These are phyloP conservation scores for Scolanthus callimorphus DNA, from an alignment of 92 coral and sea anemone genomes.

Conservation along the genomic window DNA sequence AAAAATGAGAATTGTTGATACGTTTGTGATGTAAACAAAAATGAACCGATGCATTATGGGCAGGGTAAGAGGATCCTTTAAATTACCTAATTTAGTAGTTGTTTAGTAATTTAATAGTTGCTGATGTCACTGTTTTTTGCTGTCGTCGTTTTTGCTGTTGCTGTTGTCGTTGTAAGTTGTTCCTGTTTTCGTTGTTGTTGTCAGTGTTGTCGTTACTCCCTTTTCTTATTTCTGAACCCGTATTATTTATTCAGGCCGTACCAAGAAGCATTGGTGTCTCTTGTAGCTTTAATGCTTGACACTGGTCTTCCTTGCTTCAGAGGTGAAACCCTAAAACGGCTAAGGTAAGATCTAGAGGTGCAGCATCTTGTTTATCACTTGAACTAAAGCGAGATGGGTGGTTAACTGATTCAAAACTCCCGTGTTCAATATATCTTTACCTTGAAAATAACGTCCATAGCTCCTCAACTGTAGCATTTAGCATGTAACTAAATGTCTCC, in stretches of 20 bases:
- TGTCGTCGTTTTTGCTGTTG: not conserved
- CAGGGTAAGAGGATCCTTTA: not conserved
- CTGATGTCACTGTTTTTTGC: not conserved
- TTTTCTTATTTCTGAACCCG: too few species aligned
- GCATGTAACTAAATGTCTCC: too few species aligned
- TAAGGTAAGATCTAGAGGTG: slow-evolving; percentile 53
- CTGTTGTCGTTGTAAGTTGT: not conserved
- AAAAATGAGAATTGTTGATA: too few species aligned
- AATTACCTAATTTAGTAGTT: too few species aligned
- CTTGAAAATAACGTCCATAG: too few species aligned
- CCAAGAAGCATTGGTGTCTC: slow-evolving; percentile 95
- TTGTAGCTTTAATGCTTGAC: slow-evolving; percentile 96
- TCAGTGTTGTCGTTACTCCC: too few species aligned
- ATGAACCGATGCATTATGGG: not conserved
- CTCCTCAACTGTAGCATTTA: too few species aligned
- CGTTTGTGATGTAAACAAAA: too few species aligned
- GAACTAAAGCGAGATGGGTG: too few species aligned
- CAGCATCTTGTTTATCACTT: too few species aligned
- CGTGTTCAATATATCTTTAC: too few species aligned
- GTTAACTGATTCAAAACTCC: too few species aligned
- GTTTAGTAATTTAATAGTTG: not conserved
- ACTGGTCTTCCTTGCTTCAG: slow-evolving; percentile 99
- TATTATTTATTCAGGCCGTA: slow-evolving; percentile 68
- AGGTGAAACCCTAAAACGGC: slow-evolving; percentile 94
- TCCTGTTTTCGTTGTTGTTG: not conserved